Conservation (phyloP, 2,888 invertebrate genomes). For the Caenorhabditis sp. region DNA sequence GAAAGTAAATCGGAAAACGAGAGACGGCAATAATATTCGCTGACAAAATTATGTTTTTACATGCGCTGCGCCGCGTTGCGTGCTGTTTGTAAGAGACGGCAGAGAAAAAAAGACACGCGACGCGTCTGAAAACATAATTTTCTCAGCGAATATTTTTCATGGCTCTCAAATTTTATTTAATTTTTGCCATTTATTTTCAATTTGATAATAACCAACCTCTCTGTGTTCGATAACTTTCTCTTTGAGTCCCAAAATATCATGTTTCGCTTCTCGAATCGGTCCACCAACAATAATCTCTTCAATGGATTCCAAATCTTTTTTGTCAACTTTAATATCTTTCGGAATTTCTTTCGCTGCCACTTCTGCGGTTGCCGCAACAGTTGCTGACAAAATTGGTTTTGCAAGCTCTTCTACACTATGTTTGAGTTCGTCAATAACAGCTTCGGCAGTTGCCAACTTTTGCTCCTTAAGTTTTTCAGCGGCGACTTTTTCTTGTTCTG, state of each 20-base stretch:
- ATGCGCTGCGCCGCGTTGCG: too few relatives aligned
- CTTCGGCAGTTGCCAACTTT: conserved; percentile 6
- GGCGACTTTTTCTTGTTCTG: conserved; percentile 28
- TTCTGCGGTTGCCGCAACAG: conserved; percentile 9
- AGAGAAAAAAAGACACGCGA: too few relatives aligned
- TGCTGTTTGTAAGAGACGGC: too few relatives aligned
- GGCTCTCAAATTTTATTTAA: too few relatives aligned
- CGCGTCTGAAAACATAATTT: too few relatives aligned
- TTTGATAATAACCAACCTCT: conserved; percentile 46
- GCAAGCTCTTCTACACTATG: conserved; percentile 13
- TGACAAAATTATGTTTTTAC: too few relatives aligned
- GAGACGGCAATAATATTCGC: too few relatives aligned
- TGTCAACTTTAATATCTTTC: conserved; percentile 41
- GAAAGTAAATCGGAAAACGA: too few relatives aligned
- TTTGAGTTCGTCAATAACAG: conserved; percentile 24
- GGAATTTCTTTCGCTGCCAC: conserved; percentile 24
- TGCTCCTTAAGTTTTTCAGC: conserved; percentile 10
- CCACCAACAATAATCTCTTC: conserved; percentile 57
- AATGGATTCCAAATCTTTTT: conserved; percentile 52
- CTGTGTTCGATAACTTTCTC: conserved; percentile 66
- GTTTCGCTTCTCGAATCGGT: conserved; percentile 59
- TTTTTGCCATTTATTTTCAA: too few relatives aligned
- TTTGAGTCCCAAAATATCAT: conserved; percentile 62
- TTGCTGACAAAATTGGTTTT: conserved; percentile 9
- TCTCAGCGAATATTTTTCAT: too few relatives aligned